Conservation (phyloP, 1,140 invertebrate species). For the Drosophila nebulosa region DNA sequence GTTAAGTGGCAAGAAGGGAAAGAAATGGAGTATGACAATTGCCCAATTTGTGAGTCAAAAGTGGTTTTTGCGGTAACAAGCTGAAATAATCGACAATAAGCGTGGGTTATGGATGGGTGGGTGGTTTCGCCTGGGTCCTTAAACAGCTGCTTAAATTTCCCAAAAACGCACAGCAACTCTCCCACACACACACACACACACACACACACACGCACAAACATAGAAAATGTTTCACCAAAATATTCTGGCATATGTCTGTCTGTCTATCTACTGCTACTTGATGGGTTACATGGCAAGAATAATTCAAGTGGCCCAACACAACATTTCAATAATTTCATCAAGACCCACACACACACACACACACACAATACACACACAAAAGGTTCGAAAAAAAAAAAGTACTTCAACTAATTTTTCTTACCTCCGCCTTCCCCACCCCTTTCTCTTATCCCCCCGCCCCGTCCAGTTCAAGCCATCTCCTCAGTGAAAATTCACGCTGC, state of each 20-base stretch:
- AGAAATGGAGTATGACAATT: conserved; percentile 24
- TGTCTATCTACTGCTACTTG: not conserved
- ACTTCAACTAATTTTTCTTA: conserved; percentile 68
- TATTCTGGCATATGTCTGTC: conserved; percentile 59
- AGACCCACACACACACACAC: not conserved
- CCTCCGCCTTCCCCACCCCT: no score
- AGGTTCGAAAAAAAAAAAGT: not conserved
- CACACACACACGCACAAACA: not conserved
- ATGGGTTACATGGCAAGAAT: conserved; percentile 11
- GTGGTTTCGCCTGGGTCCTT: conserved; percentile 17
- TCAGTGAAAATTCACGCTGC: not conserved
- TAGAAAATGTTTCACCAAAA: conserved; percentile 1
- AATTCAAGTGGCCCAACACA: conserved; percentile 43
- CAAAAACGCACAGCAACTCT: no score
- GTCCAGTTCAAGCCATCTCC: not conserved
- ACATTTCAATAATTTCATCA: conserved; percentile 75
- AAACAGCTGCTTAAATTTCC: conserved; percentile 70
- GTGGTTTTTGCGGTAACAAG: conserved; percentile 42
- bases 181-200: not conserved
- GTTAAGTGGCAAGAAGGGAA: not conserved
- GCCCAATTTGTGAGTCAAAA: conserved; percentile 43
- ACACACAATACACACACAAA: not conserved
- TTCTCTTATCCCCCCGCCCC: not conserved
- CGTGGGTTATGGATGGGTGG: conserved; percentile 18
- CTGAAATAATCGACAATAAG: conserved; percentile 20